Evolutionary conservation across 2,888 invertebrate genomes (phyloP), one percentile per base, ranked within the genome.

Genomic region (Crematogaster levior): DNA sequence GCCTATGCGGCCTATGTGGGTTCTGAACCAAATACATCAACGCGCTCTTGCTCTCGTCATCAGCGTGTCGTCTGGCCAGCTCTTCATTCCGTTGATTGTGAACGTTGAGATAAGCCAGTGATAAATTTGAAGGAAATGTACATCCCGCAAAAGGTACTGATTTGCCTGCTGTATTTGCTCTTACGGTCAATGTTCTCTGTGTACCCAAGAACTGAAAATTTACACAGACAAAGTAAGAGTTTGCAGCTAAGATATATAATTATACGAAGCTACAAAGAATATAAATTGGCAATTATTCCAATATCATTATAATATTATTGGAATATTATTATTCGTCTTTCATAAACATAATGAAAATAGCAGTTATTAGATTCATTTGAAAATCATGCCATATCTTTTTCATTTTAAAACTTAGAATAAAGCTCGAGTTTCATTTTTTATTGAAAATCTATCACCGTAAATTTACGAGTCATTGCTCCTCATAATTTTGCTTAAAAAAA

Each of bases 201-300:
- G 51, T 46, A 43, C 60, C 84, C 74, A 88, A 60, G 77, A 89
- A 85, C 88, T 86, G 58, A 60, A 83, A 86, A 75, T 73, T 70
- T 48, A 53, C 18, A 53, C 40, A n/a, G n/a, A n/a, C n/a, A 73
- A 6, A 48, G 9, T 61, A 56, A 43, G 10, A 48, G 5, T 73
- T 2, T 18, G 43, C 3, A 40, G 1, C n/a, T n/a, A 9, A 48
- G 12, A 43, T 65, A 27, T 21, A 18, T 30, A 37, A 5, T 34
- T 37, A 4, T 24, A 75, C 18, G 6, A 48, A 61, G 9, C 1
- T 60, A 34, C 4, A n/a, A 61, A 61, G 15, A 75, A 65, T 15
- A 51, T 12, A 65, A 65, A n/a, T 37, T 63, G 1, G 0, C 1
- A 43, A 43, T 48, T n/a, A n/a, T n/a, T n/a, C n/a, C n/a, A n/a